These are phyloP conservation scores for Axis porcinus DNA, from an alignment of 2,113 vertebrate genomes.

Conservation along the genomic window DNA sequence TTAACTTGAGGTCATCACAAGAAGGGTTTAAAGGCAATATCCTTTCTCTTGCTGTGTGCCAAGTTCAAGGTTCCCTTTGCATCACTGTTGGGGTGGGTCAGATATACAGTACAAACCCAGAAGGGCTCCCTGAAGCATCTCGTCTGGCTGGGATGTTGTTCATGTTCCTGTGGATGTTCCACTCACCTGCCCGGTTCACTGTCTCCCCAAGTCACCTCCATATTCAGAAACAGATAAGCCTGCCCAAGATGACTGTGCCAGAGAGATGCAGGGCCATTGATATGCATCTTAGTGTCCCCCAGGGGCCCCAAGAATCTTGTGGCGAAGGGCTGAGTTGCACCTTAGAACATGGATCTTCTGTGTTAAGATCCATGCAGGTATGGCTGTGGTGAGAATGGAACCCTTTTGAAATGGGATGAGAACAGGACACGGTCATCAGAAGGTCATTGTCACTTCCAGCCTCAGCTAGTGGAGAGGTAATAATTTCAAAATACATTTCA, in stretches of 20 bases:
- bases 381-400: accelerated
- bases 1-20: neutral
- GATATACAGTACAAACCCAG: neutral
- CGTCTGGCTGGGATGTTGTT: neutral
- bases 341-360: neutral
- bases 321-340: neutral
- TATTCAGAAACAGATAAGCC: neutral
- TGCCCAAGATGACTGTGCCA: neutral
- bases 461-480: neutral
- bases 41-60: neutral
- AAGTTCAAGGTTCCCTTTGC: neutral
- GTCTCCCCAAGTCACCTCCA: neutral
- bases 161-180: neutral
- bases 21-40: neutral
- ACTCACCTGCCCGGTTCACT: neutral
- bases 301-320: neutral
- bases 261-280: neutral
- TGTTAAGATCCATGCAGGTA: accelerated
- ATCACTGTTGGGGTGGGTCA: accelerated
- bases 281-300: accelerated
- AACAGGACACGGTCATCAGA: too few species aligned
- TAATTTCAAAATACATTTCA: neutral
- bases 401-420: neutral
- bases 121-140: neutral
- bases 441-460: accelerated